A percentile compares a stretch with the other conserved stretches of the same genome.
phyloP scores from a whole-genome alignment of 2,797 vertebrate species.

The Pagetopsis macropterus region DNA sequence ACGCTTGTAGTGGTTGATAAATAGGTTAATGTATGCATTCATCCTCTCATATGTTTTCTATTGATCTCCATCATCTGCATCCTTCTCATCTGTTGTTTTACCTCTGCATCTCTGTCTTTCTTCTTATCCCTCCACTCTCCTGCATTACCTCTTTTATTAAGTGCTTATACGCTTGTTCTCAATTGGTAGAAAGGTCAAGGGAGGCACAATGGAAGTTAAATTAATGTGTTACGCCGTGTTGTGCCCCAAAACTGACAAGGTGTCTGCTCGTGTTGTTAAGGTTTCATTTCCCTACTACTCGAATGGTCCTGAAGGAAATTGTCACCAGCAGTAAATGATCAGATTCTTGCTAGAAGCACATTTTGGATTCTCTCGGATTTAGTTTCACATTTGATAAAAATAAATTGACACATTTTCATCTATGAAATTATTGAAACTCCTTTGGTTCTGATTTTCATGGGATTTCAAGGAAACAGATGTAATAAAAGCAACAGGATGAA shows the following conservation, averaged over 20 bases:
- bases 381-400: constrained; percentile 6
- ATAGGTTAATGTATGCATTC: constrained; percentile 26
- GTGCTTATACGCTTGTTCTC: constrained; percentile 15
- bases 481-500: not conserved
- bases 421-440: constrained; percentile 3
- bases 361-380: constrained; percentile 12
- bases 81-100: constrained; percentile 18
- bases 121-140: constrained; percentile 23
- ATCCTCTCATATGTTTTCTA: constrained; percentile 21
- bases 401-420: not conserved
- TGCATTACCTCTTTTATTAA: constrained; percentile 6
- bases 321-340: constrained; percentile 7
- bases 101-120: constrained; percentile 3
- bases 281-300: constrained; percentile 6
- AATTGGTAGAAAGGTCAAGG: not conserved
- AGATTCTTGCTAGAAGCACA: constrained; percentile 6
- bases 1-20: constrained; percentile 32
- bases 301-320: not conserved
- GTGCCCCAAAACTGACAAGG: constrained; percentile 1
- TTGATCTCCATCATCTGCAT: constrained; percentile 14
- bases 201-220: constrained; percentile 9
- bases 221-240: not conserved
- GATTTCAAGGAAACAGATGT: constrained; percentile 29
- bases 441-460: constrained; percentile 14
- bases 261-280: constrained; percentile 8